Evolutionary conservation across 2,888 invertebrate genomes (phyloP).

Genomic region (Drosophila aldrichi): DNA sequence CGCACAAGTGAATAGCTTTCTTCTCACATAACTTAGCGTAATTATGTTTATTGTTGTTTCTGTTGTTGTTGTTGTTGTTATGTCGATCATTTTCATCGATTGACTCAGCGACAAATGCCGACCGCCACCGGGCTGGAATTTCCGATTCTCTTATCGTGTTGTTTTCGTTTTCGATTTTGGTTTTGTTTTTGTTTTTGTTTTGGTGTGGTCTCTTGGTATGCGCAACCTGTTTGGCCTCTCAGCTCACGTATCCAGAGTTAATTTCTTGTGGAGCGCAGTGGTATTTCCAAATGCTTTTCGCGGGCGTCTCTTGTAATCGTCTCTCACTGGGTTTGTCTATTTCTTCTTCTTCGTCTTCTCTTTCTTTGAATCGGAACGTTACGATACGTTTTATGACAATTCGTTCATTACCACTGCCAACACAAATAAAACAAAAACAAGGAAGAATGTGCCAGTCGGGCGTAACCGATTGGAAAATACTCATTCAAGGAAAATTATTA

Average conservation of each 20-base stretch:
- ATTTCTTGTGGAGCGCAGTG: conserved; percentile 68
- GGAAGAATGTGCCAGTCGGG: no score
- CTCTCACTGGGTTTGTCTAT: conserved; percentile 15
- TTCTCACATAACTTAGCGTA: conserved; percentile 18
- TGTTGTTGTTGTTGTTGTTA: conserved; percentile 6
- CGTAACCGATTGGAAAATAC: no score
- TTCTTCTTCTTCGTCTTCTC: conserved; percentile 2
- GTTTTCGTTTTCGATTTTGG: not conserved
- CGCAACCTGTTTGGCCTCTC: conserved; percentile 54
- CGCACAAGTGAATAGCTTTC: conserved; percentile 14
- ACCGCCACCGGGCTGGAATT: conserved; percentile 64
- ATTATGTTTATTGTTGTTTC: conserved; percentile 9
- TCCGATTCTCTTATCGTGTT: conserved; percentile 48
- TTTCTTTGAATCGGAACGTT: conserved; percentile 2
- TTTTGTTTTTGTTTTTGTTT: conserved; percentile 3
- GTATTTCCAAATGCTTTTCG: conserved; percentile 61
- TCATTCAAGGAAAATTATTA: no score
- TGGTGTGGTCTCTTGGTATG: conserved; percentile 23
- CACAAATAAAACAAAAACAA: not conserved
- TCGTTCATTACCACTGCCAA: conserved; percentile 7
- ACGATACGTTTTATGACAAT: conserved; percentile 55
- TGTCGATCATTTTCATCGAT: conserved; percentile 20
- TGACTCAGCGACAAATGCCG: conserved; percentile 28
- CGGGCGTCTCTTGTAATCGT: conserved; percentile 69
- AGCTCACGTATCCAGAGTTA: conserved; percentile 72